Base-by-base conservation (phyloP, 2,888 invertebrate species). In the Orthosia incerta region DNA sequence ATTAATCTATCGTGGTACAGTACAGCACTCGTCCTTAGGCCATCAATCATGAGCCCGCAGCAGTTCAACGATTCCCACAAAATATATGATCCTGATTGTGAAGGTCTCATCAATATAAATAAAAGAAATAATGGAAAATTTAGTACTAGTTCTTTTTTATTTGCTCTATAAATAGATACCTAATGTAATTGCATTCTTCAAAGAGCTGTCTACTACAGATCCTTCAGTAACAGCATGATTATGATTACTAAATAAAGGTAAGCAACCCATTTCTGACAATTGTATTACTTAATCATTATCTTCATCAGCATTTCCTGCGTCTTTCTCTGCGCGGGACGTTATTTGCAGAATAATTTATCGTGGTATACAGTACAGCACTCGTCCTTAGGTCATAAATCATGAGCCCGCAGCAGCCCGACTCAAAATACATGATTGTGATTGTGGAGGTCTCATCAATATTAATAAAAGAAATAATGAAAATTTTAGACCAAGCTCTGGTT, bases 351-450 rank as follows among this genome's bases (percentile, higher is more conserved):
- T 82, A 84, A 80, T 84, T 65, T 82, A 62, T 76, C 74, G 71
- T 79, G 70, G 56, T 80, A n/a, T n/a, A 79, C 71, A 59, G 74
- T 74, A 78, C 69, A 69, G 65, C 45, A 76, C 53, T 76, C 79
- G 71, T 74, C 74, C 50, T 66, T 50, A 68, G 71, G 71, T 78
- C 86, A 89, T 90, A 89, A 89, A 90, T 90, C 89, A 90, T 86
- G 75, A 48, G 48, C n/a, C 80, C 79, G 77, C 70, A 76, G 75
- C 76, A 82, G 81, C 82, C 83, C 73, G 80, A 85, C 71, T 85
- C 84, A 87, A 79, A 85, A 79, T 84, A 83, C 81, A 84, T 77
- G 76, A 71, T 82, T 71, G 79, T 78, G 39, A 39, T 39, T 39
- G 39, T 39, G 39, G 9, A 39, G 39, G 39, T 4, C 39, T 39